Evolutionary conservation across 2,113 vertebrate species (phyloP).

Genomic region (Hemicordylus capensis): DNA sequence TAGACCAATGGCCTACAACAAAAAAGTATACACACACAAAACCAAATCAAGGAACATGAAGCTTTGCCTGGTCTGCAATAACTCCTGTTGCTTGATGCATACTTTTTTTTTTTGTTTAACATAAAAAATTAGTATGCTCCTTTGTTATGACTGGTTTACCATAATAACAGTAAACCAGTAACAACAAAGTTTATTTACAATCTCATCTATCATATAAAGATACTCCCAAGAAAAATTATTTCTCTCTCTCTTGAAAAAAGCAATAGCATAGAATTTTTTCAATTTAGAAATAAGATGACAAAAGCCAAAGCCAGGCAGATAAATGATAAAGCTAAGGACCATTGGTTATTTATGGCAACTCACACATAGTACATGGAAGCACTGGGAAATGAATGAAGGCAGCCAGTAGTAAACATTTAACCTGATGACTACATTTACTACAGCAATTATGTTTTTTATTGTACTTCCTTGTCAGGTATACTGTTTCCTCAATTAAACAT

Average conservation of each 20-base stretch:
- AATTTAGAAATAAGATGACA: background rate
- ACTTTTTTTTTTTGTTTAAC: too few species aligned
- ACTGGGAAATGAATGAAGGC: background rate
- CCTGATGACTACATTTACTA: conserved; percentile 21
- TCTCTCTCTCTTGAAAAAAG: background rate
- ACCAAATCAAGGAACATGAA: background rate
- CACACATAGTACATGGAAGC: background rate
- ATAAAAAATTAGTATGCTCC: background rate
- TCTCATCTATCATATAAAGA: background rate
- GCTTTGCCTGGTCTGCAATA: too few species aligned
- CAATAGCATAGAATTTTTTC: background rate
- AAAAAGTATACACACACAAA: too few species aligned
- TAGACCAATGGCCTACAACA: background rate
- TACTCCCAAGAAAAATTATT: background rate
- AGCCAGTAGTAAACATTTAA: conserved; percentile 14
- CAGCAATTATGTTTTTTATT: background rate
- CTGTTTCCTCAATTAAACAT: background rate
- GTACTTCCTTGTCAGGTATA: background rate
- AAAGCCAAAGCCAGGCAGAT: conserved; percentile 17
- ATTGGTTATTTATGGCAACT: background rate
- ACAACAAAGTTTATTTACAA: too few species aligned
- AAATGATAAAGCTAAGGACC: background rate
- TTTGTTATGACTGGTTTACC: background rate
- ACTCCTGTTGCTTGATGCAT: background rate
- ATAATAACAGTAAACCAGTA: too few species aligned